phyloP scores from a whole-genome alignment of 92 coral and sea anemone genomes.

The Zoanthus sansibaricus region DNA sequence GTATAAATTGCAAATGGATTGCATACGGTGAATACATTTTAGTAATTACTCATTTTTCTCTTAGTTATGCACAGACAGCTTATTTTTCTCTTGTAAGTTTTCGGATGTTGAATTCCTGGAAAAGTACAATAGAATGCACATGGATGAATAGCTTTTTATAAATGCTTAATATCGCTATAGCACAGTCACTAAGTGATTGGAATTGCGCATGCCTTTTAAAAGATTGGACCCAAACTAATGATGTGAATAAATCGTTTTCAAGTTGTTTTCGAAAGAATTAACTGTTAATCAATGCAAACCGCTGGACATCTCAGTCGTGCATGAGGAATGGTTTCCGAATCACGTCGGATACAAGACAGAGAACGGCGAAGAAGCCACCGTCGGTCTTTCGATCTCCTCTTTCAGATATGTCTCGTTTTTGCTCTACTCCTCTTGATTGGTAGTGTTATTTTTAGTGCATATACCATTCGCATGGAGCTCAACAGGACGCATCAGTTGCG shows the following conservation, averaged over 20 bases:
- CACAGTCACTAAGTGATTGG: neutral
- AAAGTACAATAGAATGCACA: conserved; percentile 21
- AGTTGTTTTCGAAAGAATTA: neutral
- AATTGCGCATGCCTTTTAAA: conserved; percentile 32
- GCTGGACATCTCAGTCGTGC: neutral
- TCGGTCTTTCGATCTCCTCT: neutral
- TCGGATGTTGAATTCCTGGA: conserved; percentile 37
- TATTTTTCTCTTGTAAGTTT: conserved; percentile 2
- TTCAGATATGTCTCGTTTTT: conserved; percentile 22
- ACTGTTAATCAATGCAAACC: neutral
- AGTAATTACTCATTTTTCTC: neutral
- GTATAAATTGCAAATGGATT: neutral
- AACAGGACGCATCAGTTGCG: neutral
- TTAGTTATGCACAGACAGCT: neutral
- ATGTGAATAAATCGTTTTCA: neutral
- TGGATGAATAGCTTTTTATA: neutral
- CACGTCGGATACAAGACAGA: neutral
- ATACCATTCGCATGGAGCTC: conserved; percentile 24
- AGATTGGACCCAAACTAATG: neutral
- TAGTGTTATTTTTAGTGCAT: conserved; percentile 35
- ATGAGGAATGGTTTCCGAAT: conserved; percentile 4
- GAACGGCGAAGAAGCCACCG: neutral
- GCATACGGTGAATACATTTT: neutral
- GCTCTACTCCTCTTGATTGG: conserved; percentile 28
- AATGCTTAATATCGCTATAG: neutral